These are phyloP conservation scores for Philereme transversata DNA, from an alignment of 2,888 invertebrate genomes.

Conservation along the genomic window DNA sequence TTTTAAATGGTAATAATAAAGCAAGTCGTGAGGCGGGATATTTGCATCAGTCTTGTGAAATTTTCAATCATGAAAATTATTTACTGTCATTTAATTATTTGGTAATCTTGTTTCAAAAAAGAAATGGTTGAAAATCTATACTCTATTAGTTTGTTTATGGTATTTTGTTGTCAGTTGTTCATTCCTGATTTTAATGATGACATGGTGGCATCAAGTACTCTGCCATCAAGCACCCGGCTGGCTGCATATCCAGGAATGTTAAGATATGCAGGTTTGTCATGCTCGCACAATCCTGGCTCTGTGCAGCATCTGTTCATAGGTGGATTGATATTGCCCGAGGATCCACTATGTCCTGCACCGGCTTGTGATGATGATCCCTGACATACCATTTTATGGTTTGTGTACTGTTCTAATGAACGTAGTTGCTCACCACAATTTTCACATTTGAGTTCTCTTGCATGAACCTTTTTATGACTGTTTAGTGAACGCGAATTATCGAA, in stretches of 20 bases:
- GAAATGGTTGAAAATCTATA: conserved; percentile 57
- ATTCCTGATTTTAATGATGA: conserved; percentile 78
- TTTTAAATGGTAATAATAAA: conserved; percentile 83
- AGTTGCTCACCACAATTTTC: conserved; percentile 80
- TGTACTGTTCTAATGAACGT: conserved; percentile 79
- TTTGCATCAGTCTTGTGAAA: conserved; percentile 85
- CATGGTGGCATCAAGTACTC: conserved; percentile 77
- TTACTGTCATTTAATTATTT: conserved; percentile 78
- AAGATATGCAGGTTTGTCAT: conserved; percentile 80
- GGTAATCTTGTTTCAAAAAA: conserved; percentile 75
- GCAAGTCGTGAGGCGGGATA: conserved; percentile 84
- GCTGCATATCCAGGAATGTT: conserved; percentile 81
- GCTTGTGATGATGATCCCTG: conserved; percentile 62
- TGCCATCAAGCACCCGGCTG: conserved; percentile 72
- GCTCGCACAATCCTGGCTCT: conserved; percentile 78
- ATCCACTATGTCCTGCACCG: conserved; percentile 58
- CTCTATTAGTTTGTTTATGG: conserved; percentile 45
- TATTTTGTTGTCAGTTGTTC: conserved; percentile 73
- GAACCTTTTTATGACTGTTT: conserved; percentile 82
- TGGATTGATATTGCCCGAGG: conserved; percentile 40
- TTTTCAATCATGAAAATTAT: conserved; percentile 80
- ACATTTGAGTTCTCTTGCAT: conserved; percentile 81
- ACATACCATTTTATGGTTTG: conserved; percentile 79
- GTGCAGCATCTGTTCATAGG: conserved; percentile 72
- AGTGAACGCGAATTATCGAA: conserved; percentile 82